Percentiles rank a stretch among this genome's conserved stretches.
phyloP scores from a whole-genome alignment of 2,888 invertebrate species.

The Megamerina dolium region DNA sequence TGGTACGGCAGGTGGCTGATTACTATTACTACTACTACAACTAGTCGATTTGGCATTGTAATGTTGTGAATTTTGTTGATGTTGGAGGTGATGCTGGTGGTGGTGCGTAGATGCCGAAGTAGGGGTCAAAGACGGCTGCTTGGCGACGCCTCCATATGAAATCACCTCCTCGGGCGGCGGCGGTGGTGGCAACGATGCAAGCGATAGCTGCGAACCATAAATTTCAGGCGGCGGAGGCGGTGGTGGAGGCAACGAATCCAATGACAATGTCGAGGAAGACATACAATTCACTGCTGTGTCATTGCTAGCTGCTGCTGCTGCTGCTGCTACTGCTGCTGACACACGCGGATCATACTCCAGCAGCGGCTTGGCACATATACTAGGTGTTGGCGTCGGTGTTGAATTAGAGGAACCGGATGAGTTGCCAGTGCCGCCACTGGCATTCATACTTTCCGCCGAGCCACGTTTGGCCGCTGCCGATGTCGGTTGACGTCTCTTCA shows the following conservation, averaged over 20 bases:
- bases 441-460: conserved; percentile 41
- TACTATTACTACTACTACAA: too few relatives aligned
- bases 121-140: background rate
- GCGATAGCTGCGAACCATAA: conserved; percentile 63
- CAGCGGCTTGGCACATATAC: conserved; percentile 43
- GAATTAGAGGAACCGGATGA: conserved; percentile 45
- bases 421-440: conserved; percentile 20
- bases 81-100: conserved; percentile 4
- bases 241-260: conserved; percentile 73
- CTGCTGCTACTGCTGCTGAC: conserved; percentile 8
- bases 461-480: conserved; percentile 32
- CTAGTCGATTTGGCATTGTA: conserved; percentile 1
- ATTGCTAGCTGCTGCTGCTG: conserved; percentile 10
- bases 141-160: conserved; percentile 10
- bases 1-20: conserved; percentile 38
- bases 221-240: conserved; percentile 52
- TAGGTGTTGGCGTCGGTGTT: conserved; percentile 48
- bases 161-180: conserved; percentile 51
- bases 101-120: too few relatives aligned
- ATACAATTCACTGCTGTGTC: conserved; percentile 41
- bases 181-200: conserved; percentile 69
- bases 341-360: conserved; percentile 20
- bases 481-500: conserved; percentile 41
- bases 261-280: conserved; percentile 69
- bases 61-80: background rate